These are phyloP conservation scores for Drosophila repleta DNA, from an alignment of 1,140 invertebrate species.

Conservation along the genomic window DNA sequence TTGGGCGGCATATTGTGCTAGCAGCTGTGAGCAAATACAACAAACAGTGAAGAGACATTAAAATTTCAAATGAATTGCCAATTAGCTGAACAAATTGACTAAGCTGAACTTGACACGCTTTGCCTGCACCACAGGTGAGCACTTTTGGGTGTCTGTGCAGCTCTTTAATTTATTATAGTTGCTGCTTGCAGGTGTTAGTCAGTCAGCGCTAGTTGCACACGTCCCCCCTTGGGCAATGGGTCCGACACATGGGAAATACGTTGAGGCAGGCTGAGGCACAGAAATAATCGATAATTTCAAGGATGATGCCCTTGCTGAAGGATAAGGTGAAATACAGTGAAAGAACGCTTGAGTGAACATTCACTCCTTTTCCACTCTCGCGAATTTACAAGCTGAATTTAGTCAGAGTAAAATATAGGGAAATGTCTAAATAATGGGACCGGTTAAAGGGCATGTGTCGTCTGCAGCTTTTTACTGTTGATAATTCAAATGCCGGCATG, in stretches of 20 bases:
- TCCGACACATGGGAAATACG: background rate
- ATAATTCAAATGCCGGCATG: slow-evolving; percentile 47
- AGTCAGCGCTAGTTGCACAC: slow-evolving; percentile 4
- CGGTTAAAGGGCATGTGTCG: background rate
- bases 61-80: slow-evolving; percentile 27
- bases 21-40: slow-evolving; percentile 22
- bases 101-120: slow-evolving; percentile 74
- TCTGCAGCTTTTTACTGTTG: slow-evolving; percentile 18
- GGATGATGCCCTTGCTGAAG: slow-evolving; percentile 57
- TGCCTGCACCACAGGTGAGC: background rate
- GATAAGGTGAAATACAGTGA: slow-evolving; percentile 31
- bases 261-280: background rate
- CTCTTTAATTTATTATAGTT: background rate
- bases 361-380: background rate
- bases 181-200: background rate
- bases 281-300: slow-evolving; percentile 55
- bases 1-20: slow-evolving; percentile 80
- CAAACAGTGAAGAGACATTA: slow-evolving; percentile 4
- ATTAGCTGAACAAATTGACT: slow-evolving; percentile 60
- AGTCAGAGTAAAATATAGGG: background rate
- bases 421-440: background rate
- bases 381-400: too few species aligned
- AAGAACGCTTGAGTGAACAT: background rate
- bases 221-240: background rate
- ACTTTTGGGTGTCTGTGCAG: slow-evolving; percentile 7